Conservation (phyloP, 2,113 vertebrate genomes). For the Corythaeola cristata region DNA sequence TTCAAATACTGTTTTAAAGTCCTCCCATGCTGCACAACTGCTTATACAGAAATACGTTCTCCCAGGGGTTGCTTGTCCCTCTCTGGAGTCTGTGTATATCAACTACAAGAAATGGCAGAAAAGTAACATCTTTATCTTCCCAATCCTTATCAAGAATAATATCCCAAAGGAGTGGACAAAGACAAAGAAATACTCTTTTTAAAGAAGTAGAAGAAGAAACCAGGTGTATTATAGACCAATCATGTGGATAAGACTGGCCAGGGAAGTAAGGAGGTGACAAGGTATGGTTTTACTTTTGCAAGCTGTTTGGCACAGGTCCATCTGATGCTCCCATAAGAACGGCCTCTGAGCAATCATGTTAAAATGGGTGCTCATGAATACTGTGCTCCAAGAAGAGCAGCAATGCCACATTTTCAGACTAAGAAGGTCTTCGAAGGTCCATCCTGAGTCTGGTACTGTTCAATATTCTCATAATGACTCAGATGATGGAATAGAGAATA, state of each 20-base stretch:
- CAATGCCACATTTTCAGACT: neutral
- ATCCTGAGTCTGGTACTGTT: neutral
- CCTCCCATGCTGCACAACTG: neutral
- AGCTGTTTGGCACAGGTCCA: neutral
- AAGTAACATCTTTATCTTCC: neutral
- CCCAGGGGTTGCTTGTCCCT: neutral
- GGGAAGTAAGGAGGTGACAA: neutral
- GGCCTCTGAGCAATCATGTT: neutral
- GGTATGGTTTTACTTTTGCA: neutral
- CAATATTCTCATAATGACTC: slow-evolving; percentile 6
- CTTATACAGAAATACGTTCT: neutral
- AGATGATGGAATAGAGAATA: neutral
- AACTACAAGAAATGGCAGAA: neutral
- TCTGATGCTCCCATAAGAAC: neutral
- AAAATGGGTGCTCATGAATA: neutral
- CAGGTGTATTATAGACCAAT: neutral
- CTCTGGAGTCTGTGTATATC: neutral
- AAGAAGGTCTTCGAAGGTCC: neutral
- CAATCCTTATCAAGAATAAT: neutral
- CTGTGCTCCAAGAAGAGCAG: neutral
- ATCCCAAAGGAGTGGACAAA: neutral
- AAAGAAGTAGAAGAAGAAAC: neutral
- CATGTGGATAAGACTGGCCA: neutral
- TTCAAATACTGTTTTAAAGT: neutral
- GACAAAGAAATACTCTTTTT: neutral